phyloP scores from a whole-genome alignment of 2,113 vertebrate species.

The Corvus cornix region DNA sequence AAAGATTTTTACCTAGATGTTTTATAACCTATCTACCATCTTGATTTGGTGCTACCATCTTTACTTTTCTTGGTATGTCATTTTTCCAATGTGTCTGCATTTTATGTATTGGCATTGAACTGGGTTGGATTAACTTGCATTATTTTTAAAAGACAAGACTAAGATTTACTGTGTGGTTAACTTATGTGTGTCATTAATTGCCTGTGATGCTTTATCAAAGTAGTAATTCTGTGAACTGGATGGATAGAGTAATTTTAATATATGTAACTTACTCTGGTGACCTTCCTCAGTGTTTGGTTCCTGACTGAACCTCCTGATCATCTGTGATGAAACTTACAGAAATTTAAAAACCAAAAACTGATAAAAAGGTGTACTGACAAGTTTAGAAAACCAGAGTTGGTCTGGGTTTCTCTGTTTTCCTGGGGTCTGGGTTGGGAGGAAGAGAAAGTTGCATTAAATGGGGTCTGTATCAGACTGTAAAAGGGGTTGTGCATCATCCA shows the following conservation, averaged over 20 bases:
- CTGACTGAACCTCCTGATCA: background rate
- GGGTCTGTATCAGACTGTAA: background rate
- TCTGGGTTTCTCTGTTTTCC: background rate
- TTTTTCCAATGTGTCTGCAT: background rate
- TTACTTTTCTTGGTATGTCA: background rate
- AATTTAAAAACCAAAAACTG: background rate
- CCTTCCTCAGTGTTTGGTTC: background rate
- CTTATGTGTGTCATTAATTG: background rate
- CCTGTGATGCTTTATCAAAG: background rate
- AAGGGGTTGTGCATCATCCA: background rate
- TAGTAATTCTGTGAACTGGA: background rate
- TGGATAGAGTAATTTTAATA: background rate
- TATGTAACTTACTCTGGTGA: background rate
- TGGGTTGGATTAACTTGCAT: background rate
- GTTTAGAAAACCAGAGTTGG: background rate
- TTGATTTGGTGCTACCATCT: fast-evolving
- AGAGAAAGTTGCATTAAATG: background rate
- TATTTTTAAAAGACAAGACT: background rate
- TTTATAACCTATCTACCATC: background rate
- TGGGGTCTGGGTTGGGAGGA: background rate
- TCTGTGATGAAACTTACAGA: background rate
- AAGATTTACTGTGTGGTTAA: background rate
- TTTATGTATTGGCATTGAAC: background rate
- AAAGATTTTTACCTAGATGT: background rate
- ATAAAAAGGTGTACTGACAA: background rate